Evolutionary conservation across 2,888 invertebrate species (phyloP).

Genomic region (Teleogryllus oceanicus): DNA sequence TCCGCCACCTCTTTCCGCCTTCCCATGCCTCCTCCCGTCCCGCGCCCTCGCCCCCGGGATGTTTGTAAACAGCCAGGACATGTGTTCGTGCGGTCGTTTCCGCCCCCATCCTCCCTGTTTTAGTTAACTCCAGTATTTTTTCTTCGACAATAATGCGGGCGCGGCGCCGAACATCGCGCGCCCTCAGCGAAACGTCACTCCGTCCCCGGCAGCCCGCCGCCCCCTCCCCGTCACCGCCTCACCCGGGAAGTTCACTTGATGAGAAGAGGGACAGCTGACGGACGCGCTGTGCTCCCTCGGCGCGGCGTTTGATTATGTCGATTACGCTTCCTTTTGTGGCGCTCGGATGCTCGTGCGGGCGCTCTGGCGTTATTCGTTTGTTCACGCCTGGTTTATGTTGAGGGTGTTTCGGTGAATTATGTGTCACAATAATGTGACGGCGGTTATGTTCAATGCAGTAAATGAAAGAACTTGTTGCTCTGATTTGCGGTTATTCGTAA

Average conservation of each 20-base stretch:
- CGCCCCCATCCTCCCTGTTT: background rate
- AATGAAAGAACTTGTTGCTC: no score
- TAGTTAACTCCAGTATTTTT: background rate
- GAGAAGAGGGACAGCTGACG: background rate
- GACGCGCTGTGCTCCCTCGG: background rate
- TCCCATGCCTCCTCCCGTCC: background rate
- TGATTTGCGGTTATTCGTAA: no score
- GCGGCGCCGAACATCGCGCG: background rate
- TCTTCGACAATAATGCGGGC: conserved; percentile 5
- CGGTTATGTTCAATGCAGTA: no score
- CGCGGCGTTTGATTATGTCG: background rate
- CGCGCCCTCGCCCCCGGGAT: background rate
- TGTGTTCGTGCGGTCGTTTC: background rate
- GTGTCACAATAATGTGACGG: no score
- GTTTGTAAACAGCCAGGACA: background rate
- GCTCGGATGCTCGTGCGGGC: no score
- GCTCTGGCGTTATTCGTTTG: no score
- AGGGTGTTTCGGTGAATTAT: no score
- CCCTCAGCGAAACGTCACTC: background rate
- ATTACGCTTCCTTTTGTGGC: background rate
- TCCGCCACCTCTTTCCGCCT: background rate
- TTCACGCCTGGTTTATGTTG: no score
- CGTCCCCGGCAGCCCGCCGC: no score
- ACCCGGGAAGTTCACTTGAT: background rate
- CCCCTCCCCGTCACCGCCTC: background rate